phyloP scores from a whole-genome alignment of 1,140 invertebrate species.

The Antheraea pernyi region DNA sequence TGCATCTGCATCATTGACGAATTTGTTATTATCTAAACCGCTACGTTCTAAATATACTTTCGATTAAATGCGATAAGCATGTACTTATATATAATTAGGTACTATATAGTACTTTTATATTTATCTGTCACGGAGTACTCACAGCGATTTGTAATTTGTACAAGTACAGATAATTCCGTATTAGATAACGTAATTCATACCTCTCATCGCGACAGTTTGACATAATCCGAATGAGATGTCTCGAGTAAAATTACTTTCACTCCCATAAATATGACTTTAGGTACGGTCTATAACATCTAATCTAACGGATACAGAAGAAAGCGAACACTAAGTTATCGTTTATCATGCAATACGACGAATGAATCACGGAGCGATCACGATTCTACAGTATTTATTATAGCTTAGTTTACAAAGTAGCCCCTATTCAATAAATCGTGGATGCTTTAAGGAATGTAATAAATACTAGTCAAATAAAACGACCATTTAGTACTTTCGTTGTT shows the following conservation, averaged over 20 bases:
- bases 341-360: conserved; percentile 1
- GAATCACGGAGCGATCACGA: conserved; percentile 1
- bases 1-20: too few relatives aligned
- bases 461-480: background rate
- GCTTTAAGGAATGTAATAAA: background rate
- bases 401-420: conserved; percentile 3
- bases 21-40: too few relatives aligned
- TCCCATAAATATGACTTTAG: background rate
- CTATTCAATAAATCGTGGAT: background rate
- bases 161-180: background rate
- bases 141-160: background rate
- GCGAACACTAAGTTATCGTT: conserved; percentile 1
- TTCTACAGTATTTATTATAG: background rate
- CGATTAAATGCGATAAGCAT: too few relatives aligned
- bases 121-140: background rate
- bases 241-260: conserved; percentile 10
- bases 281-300: conserved; percentile 5
- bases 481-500: background rate
- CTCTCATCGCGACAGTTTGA: background rate
- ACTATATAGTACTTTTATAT: too few relatives aligned
- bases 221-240: conserved; percentile 9
- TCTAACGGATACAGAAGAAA: conserved; percentile 1
- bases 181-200: background rate
- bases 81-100: too few relatives aligned
- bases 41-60: too few relatives aligned